Conservation (phyloP, 2,113 vertebrate species). For the Python bivittatus region DNA sequence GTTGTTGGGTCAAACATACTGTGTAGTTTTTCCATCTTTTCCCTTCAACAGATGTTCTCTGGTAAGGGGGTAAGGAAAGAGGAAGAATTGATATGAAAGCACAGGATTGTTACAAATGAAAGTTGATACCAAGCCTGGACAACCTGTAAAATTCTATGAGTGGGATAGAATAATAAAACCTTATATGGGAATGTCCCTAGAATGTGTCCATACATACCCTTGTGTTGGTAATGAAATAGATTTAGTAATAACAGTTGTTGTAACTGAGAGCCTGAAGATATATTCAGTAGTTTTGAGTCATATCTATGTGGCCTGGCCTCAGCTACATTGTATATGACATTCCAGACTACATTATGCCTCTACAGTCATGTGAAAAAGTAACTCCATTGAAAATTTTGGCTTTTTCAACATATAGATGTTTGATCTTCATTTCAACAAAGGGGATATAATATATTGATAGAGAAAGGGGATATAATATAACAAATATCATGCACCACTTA, state of each 20-base stretch:
- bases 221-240: not conserved
- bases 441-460: not conserved
- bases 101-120: not conserved
- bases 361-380: not conserved
- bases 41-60: not conserved
- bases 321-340: not conserved
- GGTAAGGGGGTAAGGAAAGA: not conserved
- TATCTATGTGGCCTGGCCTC: not conserved
- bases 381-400: not conserved
- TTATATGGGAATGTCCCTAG: not conserved
- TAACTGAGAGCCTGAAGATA: not conserved
- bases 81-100: not conserved
- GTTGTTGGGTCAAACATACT: not conserved
- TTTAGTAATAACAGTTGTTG: not conserved
- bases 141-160: not conserved
- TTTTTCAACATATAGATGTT: not conserved
- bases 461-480: not conserved
- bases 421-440: not conserved
- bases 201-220: not conserved
- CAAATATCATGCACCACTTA: not conserved
- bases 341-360: not conserved
- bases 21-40: not conserved
- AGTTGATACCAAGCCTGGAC: not conserved
- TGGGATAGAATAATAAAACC: not conserved
- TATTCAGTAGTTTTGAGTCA: not conserved